Evolutionary conservation across 2,797 vertebrate species (phyloP).

Genomic region (Lacerta bilineata): DNA sequence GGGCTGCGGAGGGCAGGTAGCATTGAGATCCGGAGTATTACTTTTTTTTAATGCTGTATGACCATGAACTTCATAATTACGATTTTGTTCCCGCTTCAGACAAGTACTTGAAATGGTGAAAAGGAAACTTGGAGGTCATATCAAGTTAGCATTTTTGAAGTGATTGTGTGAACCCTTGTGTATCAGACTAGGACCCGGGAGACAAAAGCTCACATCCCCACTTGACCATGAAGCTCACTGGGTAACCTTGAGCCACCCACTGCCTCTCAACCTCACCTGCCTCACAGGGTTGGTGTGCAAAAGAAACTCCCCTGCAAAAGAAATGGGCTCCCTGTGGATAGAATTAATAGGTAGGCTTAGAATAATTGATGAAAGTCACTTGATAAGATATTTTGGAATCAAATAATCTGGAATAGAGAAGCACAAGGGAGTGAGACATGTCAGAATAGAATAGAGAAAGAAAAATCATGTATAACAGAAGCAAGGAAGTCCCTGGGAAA

Average conservation of each 20-base stretch:
- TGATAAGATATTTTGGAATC: slow-evolving; percentile 9
- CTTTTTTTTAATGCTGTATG: slow-evolving; percentile 30
- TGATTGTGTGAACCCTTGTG: not conserved
- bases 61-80: not conserved
- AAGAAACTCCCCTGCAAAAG: not conserved
- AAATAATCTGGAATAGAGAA: not conserved
- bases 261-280: no score
- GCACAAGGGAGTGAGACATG: not conserved
- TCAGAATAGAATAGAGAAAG: not conserved
- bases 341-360: not conserved
- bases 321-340: not conserved
- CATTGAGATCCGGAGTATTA: slow-evolving; percentile 48
- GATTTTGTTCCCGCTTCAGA: not conserved
- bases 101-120: not conserved
- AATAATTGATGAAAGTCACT: not conserved
- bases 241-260: no score
- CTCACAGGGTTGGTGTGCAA: no score
- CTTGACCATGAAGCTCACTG: no score
- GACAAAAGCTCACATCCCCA: no score
- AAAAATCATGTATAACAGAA: not conserved
- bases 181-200: no score
- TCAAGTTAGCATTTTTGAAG: not conserved
- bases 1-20: slow-evolving; percentile 30
- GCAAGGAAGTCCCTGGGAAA: not conserved
- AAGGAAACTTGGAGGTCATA: not conserved